Evolutionary conservation across 2,113 vertebrate genomes (phyloP), one percentile per base, ranked within the genome.

Genomic region (Malurus melanocephalus): DNA sequence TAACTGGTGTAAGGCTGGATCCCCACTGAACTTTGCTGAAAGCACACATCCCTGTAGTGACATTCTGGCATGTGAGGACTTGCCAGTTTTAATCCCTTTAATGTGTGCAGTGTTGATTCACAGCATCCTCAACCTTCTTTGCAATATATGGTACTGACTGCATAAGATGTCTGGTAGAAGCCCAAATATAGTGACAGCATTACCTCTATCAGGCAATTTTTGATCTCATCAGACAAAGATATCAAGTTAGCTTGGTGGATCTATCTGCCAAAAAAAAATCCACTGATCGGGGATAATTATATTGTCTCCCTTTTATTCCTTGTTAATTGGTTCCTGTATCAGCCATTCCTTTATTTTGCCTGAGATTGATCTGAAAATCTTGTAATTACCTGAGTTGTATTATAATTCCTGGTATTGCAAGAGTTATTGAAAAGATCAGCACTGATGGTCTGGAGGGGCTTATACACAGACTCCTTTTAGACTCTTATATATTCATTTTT

Each of bases 71-170:
- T 87, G 71, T 69, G 80, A 40, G 46, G 8, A 6, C 30, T 76
- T 80, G 52, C 78, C 89, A 85, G 14, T 77, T 89, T 85, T 66
- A 93, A 87, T 77, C 48, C 43, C 49, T 85, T 69, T 92, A 93
- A 69, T n/a, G 7, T 90, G 67, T 75, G 26, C 53, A 46, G 26
- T 53, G 66, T 88, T 82, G 84, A 68, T 87, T 82, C 71, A 80
- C 3, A 64, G 43, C 59, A 66, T 66, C 83, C 48, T 79, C 55
- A 57, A 33, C 0, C 0, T 24, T 81, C 86, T 92, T 77, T 89
- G 84, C 90, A 93, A 51, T 93, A 93, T 80, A 90, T 87, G 81
- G 89, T 62, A 76, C n/a, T 87, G 62, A 65, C 40, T 64, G 30
- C 20, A 27, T 57, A 49, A 74, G 60, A 57, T 8, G 5, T 40